Base-by-base conservation (phyloP, 2,113 vertebrate species). In the Xyliphius kryptos region DNA sequence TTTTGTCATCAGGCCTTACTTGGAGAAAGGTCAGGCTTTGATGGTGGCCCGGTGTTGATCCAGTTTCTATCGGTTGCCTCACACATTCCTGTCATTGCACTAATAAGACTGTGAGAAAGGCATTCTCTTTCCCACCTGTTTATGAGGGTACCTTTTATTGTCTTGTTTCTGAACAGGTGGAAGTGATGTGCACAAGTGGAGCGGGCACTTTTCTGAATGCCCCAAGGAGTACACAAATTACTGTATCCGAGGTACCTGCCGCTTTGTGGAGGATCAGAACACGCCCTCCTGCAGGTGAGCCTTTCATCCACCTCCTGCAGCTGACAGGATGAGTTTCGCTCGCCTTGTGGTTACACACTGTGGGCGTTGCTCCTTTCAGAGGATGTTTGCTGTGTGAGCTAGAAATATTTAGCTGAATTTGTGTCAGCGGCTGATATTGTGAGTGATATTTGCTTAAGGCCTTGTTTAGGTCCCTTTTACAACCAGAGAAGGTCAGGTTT, bases 161-260 rank as follows among this genome's bases (percentile, higher is more conserved):
- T 52, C 9, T 68, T 55, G 26, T 44, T 21, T 51, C 66, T 63
- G 69, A 36, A 14, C 60, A 84, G 77, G 74, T 9, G 52, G 73
- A 12, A 57, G 43, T 13, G 81, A 86, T 6, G 76, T 61, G 0
- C 70, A 61, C 2, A 68, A 68, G 43, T 78, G 76, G 74, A 77
- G 56, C 17, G 82, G 80, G 2, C 89, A 92, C 75, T 91, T 91
- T 69, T 85, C 87, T 0, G 66, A 74, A 20, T 93, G 91, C 73
- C 91, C 91, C 2, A 74, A 83, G 32, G 71, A 88, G 1, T 84
- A 88, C 14, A 52, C n/a, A 8, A 56, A 86, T 63, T 93, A 87
- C 76, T 93, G 91, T 38, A 63, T 93, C 66, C 86, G 90, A 5
- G 91, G 91, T 53, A 80, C 69, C 10, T 93, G 91, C 44, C 89